Base-by-base conservation (phyloP, 2,888 invertebrate genomes). In the Oasisia sp. region DNA sequence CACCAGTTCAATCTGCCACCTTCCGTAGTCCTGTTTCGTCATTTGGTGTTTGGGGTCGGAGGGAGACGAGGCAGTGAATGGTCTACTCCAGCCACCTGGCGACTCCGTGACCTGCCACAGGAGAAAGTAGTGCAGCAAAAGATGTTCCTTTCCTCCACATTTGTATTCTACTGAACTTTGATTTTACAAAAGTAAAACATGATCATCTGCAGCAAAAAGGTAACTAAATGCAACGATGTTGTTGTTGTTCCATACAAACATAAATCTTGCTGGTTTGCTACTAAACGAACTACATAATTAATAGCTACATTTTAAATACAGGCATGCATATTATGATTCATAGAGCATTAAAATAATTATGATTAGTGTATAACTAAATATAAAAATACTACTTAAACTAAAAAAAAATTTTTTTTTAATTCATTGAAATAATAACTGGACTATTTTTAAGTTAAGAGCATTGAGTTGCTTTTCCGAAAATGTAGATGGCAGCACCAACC, bases 1-100 rank as follows among this genome's bases (percentile, higher is more conserved):
- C 89, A 93, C 93, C 91, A 93, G 90, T 91, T 93, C 93, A 1
- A 90, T 44, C 89, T 91, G 92, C 93, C 93, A 93, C 91, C 93
- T 92, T 58, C 89, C 91, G 56, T 93, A 93, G 90, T 92, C 92
- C 89, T 92, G 92, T 32, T 45, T 74, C n/a, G 92, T 92, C 92
- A 92, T 92, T 90, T 91, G 89, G 27, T 74, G 74, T 19, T 74
- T 74, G 2, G n/a, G 74, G 74, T 74, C n/a, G 74, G 74, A 27
- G 74, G 74, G 74, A 74, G 74, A 74, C 74, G 74, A 74, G 27
- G 74, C 74, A 74, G 74, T 74, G 74, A 74, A 74, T 27, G 74
- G 74, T 74, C 74, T 74, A n/a, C 27, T 74, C 27, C 74, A 74
- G 19, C 27, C 74, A 74, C 74, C 7, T n/a, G 27, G 27, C n/a